Conservation (phyloP, 2,113 vertebrate genomes). For the Opisthocomus hoazin region DNA sequence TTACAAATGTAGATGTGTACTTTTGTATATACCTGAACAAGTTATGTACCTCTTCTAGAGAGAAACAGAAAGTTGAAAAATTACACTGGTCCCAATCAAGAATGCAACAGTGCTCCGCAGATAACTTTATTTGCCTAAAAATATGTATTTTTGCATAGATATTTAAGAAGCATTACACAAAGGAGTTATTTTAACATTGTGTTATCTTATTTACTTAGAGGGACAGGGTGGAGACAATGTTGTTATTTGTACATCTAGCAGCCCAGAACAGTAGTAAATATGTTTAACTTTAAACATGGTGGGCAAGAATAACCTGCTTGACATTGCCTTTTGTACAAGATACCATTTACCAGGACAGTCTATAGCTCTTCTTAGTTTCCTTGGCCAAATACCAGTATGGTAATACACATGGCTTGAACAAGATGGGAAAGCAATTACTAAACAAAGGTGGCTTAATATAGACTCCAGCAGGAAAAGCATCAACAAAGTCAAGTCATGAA, state of each 20-base stretch:
- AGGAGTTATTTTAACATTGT: background rate
- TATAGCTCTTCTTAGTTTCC: background rate
- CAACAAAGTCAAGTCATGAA: background rate
- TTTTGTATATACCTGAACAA: background rate
- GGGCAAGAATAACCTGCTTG: background rate
- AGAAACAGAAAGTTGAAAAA: background rate
- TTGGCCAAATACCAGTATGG: background rate
- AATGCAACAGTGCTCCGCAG: background rate
- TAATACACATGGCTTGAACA: background rate
- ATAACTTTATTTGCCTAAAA: background rate
- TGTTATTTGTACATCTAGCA: background rate
- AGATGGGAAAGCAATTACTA: background rate
- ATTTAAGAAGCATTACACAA: background rate
- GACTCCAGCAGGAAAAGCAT: background rate
- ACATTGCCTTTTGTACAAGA: background rate
- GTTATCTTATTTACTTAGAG: background rate
- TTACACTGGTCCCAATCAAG: background rate
- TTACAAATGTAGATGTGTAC: rapidly evolving
- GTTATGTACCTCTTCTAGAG: rapidly evolving
- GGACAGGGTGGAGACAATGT: background rate
- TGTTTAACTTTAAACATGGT: background rate
- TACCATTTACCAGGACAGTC: background rate
- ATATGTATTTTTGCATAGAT: background rate
- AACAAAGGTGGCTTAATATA: background rate
- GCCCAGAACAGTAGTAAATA: background rate